A percentile compares a stretch with the other conserved stretches of the same genome.
These are phyloP conservation scores for Zoroaster sp. DNA, from an alignment of 53 echinoderm and acorn worm genomes.

Conservation along the genomic window DNA sequence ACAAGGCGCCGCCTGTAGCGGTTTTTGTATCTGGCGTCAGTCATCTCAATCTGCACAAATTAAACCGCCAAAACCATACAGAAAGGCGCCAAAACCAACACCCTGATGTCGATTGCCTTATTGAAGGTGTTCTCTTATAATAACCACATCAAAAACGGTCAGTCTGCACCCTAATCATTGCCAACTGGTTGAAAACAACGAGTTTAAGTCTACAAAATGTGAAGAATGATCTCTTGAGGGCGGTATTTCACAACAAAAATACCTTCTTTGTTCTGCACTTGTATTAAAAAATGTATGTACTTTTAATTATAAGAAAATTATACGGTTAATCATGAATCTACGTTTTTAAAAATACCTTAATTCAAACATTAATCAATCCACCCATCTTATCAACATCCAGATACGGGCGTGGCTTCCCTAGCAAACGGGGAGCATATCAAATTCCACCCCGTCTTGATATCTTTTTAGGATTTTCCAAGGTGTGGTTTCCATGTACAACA, in stretches of 20 bases:
- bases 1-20: no score
- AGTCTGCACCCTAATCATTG: not conserved
- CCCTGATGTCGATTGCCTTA: not conserved
- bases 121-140: not conserved
- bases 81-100: not conserved
- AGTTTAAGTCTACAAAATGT: no score
- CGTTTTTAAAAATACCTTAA: not conserved
- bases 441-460: conserved; percentile 18
- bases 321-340: not conserved
- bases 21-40: no score
- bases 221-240: not conserved
- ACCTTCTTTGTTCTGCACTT: not conserved
- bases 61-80: not conserved
- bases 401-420: conserved; percentile 24
- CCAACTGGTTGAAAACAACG: not conserved
- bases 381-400: conserved; percentile 23
- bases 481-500: not conserved
- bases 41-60: not conserved
- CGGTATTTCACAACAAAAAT: not conserved
- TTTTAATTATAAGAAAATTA: not conserved
- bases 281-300: no score
- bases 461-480: not conserved
- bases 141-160: not conserved
- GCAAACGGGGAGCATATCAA: not conserved
- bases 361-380: not conserved